Evolutionary conservation across 2,797 vertebrate genomes (phyloP).

Genomic region (Eremophila alpestris): DNA sequence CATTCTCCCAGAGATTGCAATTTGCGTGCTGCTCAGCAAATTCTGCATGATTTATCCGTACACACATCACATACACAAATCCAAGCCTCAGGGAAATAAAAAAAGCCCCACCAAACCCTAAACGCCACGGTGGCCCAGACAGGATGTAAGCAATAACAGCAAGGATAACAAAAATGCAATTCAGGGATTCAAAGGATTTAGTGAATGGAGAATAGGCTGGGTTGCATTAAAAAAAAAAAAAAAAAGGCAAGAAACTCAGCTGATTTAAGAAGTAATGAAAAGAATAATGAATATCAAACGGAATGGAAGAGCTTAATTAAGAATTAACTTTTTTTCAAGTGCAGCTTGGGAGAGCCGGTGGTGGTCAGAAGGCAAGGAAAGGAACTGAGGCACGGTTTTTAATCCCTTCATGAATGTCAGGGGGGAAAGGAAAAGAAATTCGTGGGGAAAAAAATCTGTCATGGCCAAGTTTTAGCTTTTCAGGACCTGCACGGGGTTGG

Average conservation of each 20-base stretch:
- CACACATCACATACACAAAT: not conserved
- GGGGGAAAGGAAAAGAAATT: not conserved
- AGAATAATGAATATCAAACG: slow-evolving; percentile 11
- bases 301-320: slow-evolving; percentile 3
- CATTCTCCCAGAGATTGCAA: not conserved
- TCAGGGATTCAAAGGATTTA: not conserved
- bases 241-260: not conserved
- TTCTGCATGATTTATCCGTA: not conserved
- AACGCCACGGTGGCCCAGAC: not conserved
- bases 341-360: not conserved
- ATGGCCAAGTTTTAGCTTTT: not conserved
- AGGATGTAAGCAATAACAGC: slow-evolving; percentile 14
- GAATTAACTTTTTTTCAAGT: not conserved
- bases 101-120: not conserved
- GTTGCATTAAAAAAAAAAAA: not conserved
- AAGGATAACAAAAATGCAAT: slow-evolving; percentile 28
- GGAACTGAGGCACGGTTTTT: not conserved
- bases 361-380: not conserved
- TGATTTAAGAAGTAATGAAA: not conserved
- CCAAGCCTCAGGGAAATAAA: not conserved
- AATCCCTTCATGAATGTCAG: not conserved
- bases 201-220: not conserved
- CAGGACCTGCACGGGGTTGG: fast-evolving
- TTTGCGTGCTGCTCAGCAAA: slow-evolving; percentile 14
- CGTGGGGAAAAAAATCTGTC: not conserved